Conservation (phyloP, 92 coral and sea anemone species). For the Virgularia gustaviana region DNA sequence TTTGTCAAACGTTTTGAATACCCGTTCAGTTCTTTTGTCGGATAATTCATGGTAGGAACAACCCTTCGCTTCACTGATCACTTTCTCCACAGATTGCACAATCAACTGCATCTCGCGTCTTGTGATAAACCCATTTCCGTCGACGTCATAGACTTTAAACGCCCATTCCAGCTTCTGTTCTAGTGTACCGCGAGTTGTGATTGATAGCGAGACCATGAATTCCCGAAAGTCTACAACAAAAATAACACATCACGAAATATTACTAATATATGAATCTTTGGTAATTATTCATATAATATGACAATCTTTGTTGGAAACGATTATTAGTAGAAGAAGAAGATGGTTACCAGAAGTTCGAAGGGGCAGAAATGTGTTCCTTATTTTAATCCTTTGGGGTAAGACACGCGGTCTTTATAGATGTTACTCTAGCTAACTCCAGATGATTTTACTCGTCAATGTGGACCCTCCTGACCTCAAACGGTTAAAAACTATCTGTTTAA, state of each 20-base stretch:
- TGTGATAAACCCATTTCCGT: conserved; percentile 90
- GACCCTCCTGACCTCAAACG: no score
- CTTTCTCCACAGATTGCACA: conserved; percentile 83
- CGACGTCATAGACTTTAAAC: conserved; percentile 89
- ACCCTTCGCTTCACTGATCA: conserved; percentile 71
- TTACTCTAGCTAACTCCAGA: no score
- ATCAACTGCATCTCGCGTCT: conserved; percentile 93
- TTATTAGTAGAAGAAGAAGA: no score
- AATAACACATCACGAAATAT: conserved; percentile 2
- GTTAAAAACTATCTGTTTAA: no score
- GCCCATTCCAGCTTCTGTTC: conserved; percentile 97
- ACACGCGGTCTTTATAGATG: no score
- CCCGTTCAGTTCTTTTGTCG: conserved; percentile 85
- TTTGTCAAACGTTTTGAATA: conserved; percentile 79
- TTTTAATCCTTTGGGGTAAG: no score
- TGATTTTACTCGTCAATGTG: no score
- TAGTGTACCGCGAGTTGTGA: conserved; percentile 94
- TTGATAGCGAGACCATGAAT: conserved; percentile 92
- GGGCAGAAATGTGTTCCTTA: no score
- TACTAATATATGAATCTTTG: not conserved
- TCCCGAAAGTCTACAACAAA: conserved; percentile 81
- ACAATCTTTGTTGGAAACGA: no score
- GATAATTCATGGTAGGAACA: conserved; percentile 65
- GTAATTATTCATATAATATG: not conserved
- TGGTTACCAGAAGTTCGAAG: no score